Percentiles rank a stretch among this genome's conserved stretches.
Conservation (phyloP, 2,113 vertebrate genomes). For the Gorsachius goisagi region DNA sequence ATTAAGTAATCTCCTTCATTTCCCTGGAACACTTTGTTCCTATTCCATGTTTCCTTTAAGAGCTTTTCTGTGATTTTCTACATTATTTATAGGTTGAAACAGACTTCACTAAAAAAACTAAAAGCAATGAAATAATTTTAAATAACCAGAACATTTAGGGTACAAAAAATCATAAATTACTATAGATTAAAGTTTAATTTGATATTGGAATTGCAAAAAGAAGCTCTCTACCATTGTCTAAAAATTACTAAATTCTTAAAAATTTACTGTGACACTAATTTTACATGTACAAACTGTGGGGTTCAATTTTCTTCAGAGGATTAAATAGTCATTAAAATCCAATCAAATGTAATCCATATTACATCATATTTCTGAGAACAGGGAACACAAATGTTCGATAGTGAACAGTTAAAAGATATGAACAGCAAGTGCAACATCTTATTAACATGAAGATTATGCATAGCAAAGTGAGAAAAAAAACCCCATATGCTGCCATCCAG, state of each 20-base stretch:
- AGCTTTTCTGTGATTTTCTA: not conserved
- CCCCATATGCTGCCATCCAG: not conserved
- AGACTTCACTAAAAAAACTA: not conserved
- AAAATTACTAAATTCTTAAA: not conserved
- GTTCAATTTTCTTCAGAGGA: not conserved
- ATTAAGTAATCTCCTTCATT: not conserved
- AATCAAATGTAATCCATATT: not conserved
- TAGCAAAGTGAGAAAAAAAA: not conserved
- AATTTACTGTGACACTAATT: not conserved
- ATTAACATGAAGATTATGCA: not conserved
- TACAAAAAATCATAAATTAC: not conserved
- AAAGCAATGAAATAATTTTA: not conserved
- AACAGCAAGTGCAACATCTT: not conserved
- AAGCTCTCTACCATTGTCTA: not conserved
- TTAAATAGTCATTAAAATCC: not conserved
- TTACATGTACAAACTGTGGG: not conserved
- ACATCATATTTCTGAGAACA: not conserved
- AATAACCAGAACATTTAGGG: not conserved
- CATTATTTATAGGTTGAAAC: not conserved
- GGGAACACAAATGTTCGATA: not conserved
- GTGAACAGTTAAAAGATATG: not conserved
- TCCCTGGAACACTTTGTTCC: not conserved
- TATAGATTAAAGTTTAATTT: not conserved
- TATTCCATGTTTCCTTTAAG: not conserved
- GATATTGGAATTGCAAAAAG: not conserved